These are phyloP conservation scores for Entosphenus tridentatus DNA, from an alignment of 2,113 vertebrate species.

Conservation along the genomic window DNA sequence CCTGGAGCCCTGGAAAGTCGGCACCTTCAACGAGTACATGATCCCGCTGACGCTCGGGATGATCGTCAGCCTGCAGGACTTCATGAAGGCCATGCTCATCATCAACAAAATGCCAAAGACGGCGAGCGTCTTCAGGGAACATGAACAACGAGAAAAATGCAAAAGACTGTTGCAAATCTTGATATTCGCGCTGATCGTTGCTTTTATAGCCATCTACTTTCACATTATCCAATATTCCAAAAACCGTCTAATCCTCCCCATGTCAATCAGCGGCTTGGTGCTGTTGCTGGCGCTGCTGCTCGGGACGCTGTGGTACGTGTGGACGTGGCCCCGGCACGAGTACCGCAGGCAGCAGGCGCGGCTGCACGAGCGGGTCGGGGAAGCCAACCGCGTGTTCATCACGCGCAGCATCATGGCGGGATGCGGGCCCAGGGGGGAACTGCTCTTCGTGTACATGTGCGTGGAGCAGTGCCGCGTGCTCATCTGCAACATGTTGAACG, in stretches of 20 bases:
- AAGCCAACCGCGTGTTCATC: constrained; percentile 16
- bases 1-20: constrained; percentile 14
- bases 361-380: constrained; percentile 12
- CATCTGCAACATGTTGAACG: constrained; percentile 15
- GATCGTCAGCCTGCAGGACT: constrained; percentile 16
- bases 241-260: background rate
- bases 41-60: constrained; percentile 18
- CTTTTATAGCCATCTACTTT: too few relatives aligned
- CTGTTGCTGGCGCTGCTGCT: background rate
- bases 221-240: too few relatives aligned
- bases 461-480: constrained; percentile 12
- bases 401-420: constrained; percentile 17
- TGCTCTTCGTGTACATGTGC: constrained; percentile 18
- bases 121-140: constrained; percentile 11
- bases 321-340: constrained; percentile 10
- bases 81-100: constrained; percentile 14
- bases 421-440: constrained; percentile 13
- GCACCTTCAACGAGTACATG: constrained; percentile 18
- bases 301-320: background rate
- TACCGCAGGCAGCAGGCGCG: constrained; percentile 11
- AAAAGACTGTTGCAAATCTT: background rate
- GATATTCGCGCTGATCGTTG: rapidly evolving
- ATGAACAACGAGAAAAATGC: constrained; percentile 7
- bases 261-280: constrained; percentile 6
- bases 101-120: constrained; percentile 15